Base-by-base conservation (phyloP, 2,797 vertebrate genomes). In the Rhabdomys pumilio region DNA sequence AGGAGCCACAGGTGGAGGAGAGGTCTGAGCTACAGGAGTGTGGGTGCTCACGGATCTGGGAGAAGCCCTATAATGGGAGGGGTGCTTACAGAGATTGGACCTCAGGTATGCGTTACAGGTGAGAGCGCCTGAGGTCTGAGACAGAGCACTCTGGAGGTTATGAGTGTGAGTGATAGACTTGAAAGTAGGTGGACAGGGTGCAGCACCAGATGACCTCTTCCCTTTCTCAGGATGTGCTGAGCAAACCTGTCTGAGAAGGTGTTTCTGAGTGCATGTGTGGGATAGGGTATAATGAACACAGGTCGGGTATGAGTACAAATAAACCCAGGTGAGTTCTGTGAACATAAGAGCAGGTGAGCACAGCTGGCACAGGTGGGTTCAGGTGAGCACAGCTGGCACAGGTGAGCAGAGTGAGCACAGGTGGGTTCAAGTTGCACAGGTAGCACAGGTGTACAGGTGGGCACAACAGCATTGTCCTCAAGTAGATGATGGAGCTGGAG, bases 31-130 rank as follows among this genome's bases (percentile, higher is more conserved):
- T 11, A 24, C 17, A 11, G 82, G 8, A 55, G 12, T 0, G 0
- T 17, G 20, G 8, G 6, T 31, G 57, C 44, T 69, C 19, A 0
- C 0, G 15, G 53, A 29, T 20, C 41, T 11, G 3, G 0, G 47
- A 31, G 73, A 20, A 17, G 34, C 50, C 72, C 53, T 3, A 29
- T 2, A 5, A 34, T 17, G 38, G 4, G 6, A 38, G n/a, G 29
- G 4, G 41, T 81, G 26, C 24, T 5, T 31, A 63, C 6, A 34
- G 61, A 53, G 44, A 61, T 0, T 10, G 31, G 77, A 14, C 24
- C 79, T 84, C 41, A 34, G 47, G 41, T 4, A 47, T 4, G 50
- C 22, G 22, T 26, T 24, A 4, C 19, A 41, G 34, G 3, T 47
- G 50, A 38, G 72, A 19, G 67, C 1, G 13, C 9, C 73, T 34